phyloP scores from a whole-genome alignment of 2,797 vertebrate species.

The Tokudaia muenninki region DNA sequence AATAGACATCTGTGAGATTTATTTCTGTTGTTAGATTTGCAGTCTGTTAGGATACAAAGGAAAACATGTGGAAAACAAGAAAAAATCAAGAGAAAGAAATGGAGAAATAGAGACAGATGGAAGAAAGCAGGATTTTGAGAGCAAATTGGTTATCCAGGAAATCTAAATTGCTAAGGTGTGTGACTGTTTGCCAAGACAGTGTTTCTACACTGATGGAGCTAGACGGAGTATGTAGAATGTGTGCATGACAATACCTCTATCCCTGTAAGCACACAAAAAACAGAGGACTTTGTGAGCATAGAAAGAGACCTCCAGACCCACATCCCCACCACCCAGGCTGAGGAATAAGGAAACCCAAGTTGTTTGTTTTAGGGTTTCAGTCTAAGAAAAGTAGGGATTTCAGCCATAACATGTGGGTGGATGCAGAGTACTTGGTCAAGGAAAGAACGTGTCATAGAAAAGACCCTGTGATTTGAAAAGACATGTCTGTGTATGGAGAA shows the following conservation, averaged over 20 bases:
- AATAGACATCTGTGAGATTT: background rate
- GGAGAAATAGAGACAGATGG: background rate
- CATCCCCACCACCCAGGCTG: conserved; percentile 29
- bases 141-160: conserved; percentile 30
- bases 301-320: background rate
- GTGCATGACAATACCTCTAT: background rate
- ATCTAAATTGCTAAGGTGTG: conserved; percentile 19
- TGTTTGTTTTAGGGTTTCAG: conserved; percentile 55
- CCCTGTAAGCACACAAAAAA: conserved; percentile 17
- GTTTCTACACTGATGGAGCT: conserved; percentile 42
- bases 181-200: background rate
- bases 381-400: conserved; percentile 53
- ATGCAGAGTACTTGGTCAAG: conserved; percentile 49
- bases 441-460: conserved; percentile 54
- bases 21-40: conserved; percentile 6
- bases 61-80: conserved; percentile 17
- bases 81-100: background rate
- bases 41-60: background rate
- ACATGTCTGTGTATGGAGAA: background rate
- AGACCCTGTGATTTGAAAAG: conserved; percentile 24
- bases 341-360: conserved; percentile 12
- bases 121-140: conserved; percentile 19
- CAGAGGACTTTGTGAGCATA: background rate
- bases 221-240: conserved; percentile 19
- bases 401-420: background rate